phyloP scores from a whole-genome alignment of 2,113 vertebrate species.

The Pachyramphus minor region DNA sequence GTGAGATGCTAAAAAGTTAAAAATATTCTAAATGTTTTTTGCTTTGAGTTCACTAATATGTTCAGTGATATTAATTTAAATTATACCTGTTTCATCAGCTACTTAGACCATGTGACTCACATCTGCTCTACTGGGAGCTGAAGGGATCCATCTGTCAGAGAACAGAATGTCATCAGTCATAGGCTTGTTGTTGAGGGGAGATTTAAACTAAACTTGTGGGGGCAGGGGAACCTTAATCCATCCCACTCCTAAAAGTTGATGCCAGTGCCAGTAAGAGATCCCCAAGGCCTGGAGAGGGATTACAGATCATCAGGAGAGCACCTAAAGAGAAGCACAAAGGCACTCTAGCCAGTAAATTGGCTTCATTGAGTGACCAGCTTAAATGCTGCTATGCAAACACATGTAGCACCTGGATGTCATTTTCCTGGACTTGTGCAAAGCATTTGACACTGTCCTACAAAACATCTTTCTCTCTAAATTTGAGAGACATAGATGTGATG shows the following conservation, averaged over 20 bases:
- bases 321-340: not conserved
- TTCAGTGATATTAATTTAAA: not conserved
- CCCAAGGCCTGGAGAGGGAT: not conserved
- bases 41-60: not conserved
- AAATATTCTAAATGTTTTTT: not conserved
- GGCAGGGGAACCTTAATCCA: not conserved
- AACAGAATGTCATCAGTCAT: not conserved
- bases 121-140: not conserved
- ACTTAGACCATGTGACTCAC: not conserved
- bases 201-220: not conserved
- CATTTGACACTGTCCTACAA: not conserved
- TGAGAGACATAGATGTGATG: not conserved
- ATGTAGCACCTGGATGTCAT: not conserved
- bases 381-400: not conserved
- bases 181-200: not conserved
- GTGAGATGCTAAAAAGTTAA: not conserved
- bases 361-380: not conserved
- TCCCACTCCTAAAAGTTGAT: not conserved
- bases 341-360: not conserved
- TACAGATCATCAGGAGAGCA: not conserved
- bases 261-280: not conserved
- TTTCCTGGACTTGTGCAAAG: not conserved
- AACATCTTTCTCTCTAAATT: not conserved
- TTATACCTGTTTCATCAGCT: not conserved
- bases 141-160: not conserved